Evolutionary conservation across 2,797 vertebrate species (phyloP).

Genomic region (Tiaroga cobitis): DNA sequence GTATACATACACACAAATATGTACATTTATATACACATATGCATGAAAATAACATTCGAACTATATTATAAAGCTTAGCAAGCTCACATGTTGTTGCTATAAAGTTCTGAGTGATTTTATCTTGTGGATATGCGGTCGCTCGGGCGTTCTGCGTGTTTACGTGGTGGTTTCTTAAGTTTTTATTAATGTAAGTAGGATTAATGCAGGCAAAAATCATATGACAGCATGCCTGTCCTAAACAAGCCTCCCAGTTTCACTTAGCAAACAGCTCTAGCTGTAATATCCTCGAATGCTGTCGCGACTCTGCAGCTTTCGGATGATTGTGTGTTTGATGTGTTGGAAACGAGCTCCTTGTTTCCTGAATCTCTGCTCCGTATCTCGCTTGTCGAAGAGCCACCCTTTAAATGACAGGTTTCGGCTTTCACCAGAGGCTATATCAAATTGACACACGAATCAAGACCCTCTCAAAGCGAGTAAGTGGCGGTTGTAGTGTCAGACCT

Average conservation of each 20-base stretch:
- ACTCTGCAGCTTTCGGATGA: neutral
- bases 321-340: neutral
- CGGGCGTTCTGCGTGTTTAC: neutral
- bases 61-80: too few species aligned
- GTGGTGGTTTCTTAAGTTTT: neutral
- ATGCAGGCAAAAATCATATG: too few species aligned
- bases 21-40: too few species aligned
- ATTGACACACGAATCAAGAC: constrained; percentile 7
- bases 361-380: neutral
- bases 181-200: neutral
- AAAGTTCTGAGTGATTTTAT: neutral
- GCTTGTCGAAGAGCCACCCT: constrained; percentile 25
- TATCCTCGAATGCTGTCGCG: neutral
- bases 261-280: neutral
- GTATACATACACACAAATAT: too few species aligned
- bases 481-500: constrained; percentile 27
- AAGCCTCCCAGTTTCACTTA: neutral
- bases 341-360: neutral
- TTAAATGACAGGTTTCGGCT: neutral
- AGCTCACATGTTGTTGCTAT: neutral
- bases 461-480: constrained; percentile 25
- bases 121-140: neutral
- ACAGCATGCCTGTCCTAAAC: neutral
- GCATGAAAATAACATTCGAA: too few species aligned
- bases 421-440: constrained; percentile 10